phyloP scores from a whole-genome alignment of 1,140 invertebrate species.

The Oncopodura yosiiana region DNA sequence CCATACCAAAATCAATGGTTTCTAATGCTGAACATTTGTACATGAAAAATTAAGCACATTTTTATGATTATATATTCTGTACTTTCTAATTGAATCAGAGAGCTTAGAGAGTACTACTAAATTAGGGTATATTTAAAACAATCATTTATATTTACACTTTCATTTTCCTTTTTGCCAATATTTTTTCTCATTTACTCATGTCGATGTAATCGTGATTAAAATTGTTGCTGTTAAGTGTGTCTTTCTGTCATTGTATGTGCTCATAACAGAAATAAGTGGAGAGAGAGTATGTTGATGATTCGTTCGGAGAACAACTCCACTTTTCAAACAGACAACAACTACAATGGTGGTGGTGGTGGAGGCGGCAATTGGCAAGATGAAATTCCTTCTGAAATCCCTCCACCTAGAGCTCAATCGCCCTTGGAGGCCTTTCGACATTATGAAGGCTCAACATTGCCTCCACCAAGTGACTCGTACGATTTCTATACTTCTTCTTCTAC shows the following conservation, averaged over 20 bases:
- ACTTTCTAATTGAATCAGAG: no score
- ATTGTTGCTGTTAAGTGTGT: neutral
- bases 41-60: no score
- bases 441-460: conserved; percentile 10
- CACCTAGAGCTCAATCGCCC: conserved; percentile 32
- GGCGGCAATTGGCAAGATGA: conserved; percentile 29
- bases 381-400: conserved; percentile 21
- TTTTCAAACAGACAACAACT: conserved; percentile 27
- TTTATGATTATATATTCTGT: no score
- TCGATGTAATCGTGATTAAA: no score
- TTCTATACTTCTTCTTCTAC: neutral
- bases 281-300: conserved; percentile 33
- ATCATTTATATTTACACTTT: no score
- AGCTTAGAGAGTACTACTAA: no score
- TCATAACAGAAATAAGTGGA: conserved; percentile 32
- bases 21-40: no score
- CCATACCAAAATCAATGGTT: no score
- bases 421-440: conserved; percentile 30
- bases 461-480: neutral
- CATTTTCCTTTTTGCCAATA: no score
- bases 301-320: conserved; percentile 29
- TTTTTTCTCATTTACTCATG: no score
- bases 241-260: conserved; percentile 7
- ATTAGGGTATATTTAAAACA: no score
- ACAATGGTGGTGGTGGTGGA: no score